Conservation (phyloP, 2,888 invertebrate species). For the Luffia ferchaultella region DNA sequence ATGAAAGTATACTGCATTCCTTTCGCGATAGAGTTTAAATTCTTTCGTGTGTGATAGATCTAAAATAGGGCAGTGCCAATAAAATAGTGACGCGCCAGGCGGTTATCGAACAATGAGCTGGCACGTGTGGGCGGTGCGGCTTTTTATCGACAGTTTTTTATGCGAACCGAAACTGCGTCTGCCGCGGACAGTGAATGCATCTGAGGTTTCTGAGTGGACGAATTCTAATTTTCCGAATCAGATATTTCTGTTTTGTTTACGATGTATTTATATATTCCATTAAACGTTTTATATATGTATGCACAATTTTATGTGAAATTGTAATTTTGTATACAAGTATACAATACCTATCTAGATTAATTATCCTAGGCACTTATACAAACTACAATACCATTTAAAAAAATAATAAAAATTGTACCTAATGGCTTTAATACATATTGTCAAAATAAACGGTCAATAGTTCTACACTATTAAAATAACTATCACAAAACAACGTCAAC, state of each 20-base stretch:
- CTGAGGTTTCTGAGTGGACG: neutral
- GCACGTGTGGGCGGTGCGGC: slow-evolving; percentile 43
- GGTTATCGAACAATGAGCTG: slow-evolving; percentile 60
- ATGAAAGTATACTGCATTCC: slow-evolving; percentile 17
- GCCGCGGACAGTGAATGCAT: neutral
- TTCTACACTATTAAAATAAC: too few relatives aligned
- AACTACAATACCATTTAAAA: too few relatives aligned
- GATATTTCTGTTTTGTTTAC: neutral
- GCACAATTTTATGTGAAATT: too few relatives aligned
- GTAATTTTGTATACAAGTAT: too few relatives aligned
- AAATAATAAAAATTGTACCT: too few relatives aligned
- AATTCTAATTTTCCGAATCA: neutral
- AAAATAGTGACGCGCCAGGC: slow-evolving; percentile 56
- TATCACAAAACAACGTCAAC: too few relatives aligned
- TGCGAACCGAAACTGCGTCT: neutral
- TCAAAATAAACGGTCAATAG: too few relatives aligned
- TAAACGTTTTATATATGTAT: slow-evolving; percentile 13
- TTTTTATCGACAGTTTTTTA: slow-evolving; percentile 1
- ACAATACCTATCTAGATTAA: too few relatives aligned
- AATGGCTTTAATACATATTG: too few relatives aligned
- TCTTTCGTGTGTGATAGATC: slow-evolving; percentile 14
- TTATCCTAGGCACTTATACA: too few relatives aligned
- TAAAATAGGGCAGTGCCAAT: slow-evolving; percentile 52
- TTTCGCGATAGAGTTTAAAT: slow-evolving; percentile 17
- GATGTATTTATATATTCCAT: slow-evolving; percentile 15